Evolutionary conservation across 2,113 vertebrate species (phyloP).

Genomic region (Oryzias curvinotus): DNA sequence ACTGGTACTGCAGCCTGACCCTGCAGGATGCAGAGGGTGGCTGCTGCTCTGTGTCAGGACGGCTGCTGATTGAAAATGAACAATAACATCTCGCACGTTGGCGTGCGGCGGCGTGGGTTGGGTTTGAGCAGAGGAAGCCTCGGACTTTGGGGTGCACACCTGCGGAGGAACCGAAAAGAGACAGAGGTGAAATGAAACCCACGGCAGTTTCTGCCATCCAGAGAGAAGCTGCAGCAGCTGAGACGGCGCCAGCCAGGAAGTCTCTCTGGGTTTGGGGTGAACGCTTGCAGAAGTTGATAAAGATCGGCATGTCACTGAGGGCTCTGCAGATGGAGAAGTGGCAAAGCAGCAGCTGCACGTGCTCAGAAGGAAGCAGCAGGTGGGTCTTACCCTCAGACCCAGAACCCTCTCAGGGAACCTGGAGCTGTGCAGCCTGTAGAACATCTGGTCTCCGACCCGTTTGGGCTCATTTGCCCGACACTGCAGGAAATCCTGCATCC

Average conservation of each 20-base stretch:
- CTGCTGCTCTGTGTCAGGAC: neutral
- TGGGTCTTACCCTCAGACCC: conserved; percentile 76
- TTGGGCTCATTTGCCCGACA: conserved; percentile 44
- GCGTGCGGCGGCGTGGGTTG: conserved; percentile 54
- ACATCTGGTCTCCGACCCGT: conserved; percentile 65
- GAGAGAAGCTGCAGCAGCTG: neutral
- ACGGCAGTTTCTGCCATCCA: neutral
- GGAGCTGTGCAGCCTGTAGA: conserved; percentile 68
- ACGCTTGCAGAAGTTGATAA: conserved; percentile 42
- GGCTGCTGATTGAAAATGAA: conserved; percentile 49
- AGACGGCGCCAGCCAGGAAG: conserved; percentile 62
- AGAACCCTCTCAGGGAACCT: conserved; percentile 54
- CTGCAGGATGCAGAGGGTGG: neutral
- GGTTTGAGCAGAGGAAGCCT: conserved; percentile 23
- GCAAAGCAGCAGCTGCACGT: neutral
- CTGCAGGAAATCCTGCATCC: conserved; percentile 64
- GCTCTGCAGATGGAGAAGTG: neutral
- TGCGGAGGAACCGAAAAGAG: conserved; percentile 36
- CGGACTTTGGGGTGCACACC: conserved; percentile 39
- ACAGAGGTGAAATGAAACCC: neutral
- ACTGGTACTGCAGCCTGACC: conserved; percentile 17
- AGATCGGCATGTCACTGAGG: conserved; percentile 23
- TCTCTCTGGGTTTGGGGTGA: conserved; percentile 20
- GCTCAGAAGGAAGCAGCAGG: neutral
- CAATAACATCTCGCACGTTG: conserved; percentile 73